These are phyloP conservation scores for Epinephelus fuscoguttatus DNA, from an alignment of 2,113 vertebrate genomes.

Conservation along the genomic window DNA sequence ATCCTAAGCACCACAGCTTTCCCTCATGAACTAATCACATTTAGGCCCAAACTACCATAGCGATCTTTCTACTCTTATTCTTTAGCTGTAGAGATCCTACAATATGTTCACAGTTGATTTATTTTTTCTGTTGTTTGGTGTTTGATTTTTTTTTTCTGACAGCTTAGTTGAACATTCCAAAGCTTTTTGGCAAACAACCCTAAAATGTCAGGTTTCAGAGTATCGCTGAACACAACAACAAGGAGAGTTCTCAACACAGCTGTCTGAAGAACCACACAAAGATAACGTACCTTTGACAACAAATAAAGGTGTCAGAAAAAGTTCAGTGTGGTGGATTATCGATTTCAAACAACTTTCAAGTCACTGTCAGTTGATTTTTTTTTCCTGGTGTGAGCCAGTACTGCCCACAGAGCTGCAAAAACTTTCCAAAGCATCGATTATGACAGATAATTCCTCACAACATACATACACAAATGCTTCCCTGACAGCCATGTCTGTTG, in stretches of 20 bases:
- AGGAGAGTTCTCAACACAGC: neutral
- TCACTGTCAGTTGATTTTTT: neutral
- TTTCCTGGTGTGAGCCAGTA: neutral
- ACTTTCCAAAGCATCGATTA: conserved; percentile 8
- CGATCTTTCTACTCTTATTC: too few relatives aligned
- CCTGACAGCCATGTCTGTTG: neutral
- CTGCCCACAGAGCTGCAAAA: neutral
- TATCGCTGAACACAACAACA: neutral
- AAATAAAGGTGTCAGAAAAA: neutral
- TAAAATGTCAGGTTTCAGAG: neutral
- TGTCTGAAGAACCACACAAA: neutral
- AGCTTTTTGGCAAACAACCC: neutral
- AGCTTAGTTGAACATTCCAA: neutral
- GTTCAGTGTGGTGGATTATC: neutral
- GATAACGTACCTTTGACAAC: neutral
- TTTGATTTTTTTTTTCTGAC: neutral
- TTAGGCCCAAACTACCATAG: too few relatives aligned
- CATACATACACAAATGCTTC: neutral
- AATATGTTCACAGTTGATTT: neutral
- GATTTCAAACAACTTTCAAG: neutral
- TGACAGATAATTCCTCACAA: conserved; percentile 5
- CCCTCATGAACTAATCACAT: too few relatives aligned
- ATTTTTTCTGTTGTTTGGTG: neutral
- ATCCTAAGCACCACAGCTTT: too few relatives aligned
- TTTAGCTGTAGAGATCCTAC: neutral